Evolutionary conservation across 1,140 invertebrate species (phyloP).

Genomic region (Formica exsecta): DNA sequence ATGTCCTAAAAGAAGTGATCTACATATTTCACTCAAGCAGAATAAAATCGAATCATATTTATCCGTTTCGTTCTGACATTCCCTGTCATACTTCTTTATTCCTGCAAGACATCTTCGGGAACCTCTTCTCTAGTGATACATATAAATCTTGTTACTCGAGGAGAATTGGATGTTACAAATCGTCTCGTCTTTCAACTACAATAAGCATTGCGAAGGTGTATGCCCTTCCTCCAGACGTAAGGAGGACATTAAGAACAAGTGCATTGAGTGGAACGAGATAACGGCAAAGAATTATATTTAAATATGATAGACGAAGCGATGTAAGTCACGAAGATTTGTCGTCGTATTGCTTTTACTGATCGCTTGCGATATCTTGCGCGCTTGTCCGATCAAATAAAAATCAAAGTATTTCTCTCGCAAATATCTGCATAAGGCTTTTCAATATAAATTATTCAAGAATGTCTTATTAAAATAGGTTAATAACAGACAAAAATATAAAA

Average conservation of each 20-base stretch:
- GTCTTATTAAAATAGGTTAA: not conserved
- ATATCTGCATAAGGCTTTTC: not conserved
- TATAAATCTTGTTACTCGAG: conserved; percentile 53
- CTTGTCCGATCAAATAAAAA: not conserved
- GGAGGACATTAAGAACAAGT: conserved; percentile 27
- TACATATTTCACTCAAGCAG: conserved; percentile 14
- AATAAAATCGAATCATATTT: conserved; percentile 47
- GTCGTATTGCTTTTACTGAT: not conserved
- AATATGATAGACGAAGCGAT: conserved; percentile 17
- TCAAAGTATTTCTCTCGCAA: not conserved
- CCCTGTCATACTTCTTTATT: conserved; percentile 37
- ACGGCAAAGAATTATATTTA: conserved; percentile 53
- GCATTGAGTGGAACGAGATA: conserved; percentile 39
- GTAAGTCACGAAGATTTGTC: conserved; percentile 37
- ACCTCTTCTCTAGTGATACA: conserved; percentile 23
- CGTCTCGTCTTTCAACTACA: conserved; percentile 52
- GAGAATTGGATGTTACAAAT: conserved; percentile 56
- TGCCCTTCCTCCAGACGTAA: conserved; percentile 17
- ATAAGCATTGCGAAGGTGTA: conserved; percentile 43
- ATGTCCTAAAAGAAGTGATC: not conserved
- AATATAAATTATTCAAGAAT: not conserved
- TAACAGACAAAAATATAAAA: not conserved
- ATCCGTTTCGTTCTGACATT: conserved; percentile 25
- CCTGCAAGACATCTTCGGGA: conserved; percentile 34
- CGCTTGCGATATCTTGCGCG: not conserved